Evolutionary conservation across 1,140 invertebrate genomes (phyloP), one percentile per base, ranked within the genome.

Genomic region (Drosophila busckii): DNA sequence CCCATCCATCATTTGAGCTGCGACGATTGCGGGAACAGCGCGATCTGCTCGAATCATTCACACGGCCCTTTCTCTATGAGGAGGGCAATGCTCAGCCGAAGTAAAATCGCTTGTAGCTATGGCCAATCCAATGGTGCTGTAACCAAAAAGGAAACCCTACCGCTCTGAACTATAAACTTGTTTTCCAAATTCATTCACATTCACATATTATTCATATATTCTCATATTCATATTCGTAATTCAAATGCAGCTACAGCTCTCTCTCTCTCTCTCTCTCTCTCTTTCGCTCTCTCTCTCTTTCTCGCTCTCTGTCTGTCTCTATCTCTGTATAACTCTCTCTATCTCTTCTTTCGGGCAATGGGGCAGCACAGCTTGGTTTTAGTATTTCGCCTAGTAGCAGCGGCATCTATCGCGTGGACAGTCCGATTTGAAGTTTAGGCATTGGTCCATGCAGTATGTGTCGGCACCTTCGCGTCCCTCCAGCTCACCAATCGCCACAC

Each of bases 361-460:
- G 44, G 61, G 70, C 70, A 76, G 70, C 71, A 76, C 70, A 75
- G 70, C 70, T 75, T 68, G 35, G 35, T 13, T 31, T 40, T 32
- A 19, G n/a, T 28, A 48, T 29, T 23, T 9, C 26, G 9, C 12
- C 40, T 87, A 90, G 56, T 92, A 94, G 85, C 94, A 96, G 53
- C 88, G 88, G 70, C 94, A 96, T 75, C 92, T 90, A 61, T 94
- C 87, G 16, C 87, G 87, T 2, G 94, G 93, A 80, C 94, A 95
- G 29, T 89, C 82, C 2, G 92, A 90, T 7, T 91, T 90, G 86
- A 94, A 93, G 9, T 93, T 91, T 45, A 95, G 90, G 88, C 94
- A 96, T 56, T 93, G 89, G 83, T 95, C 94, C 90, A 93, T 91
- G 75, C 94, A 95, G 70, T 94, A 94, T n/a, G 93, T 90, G 61